These are phyloP conservation scores for Notospermus geniculatus DNA, from an alignment of 1,140 invertebrate species.

Conservation along the genomic window DNA sequence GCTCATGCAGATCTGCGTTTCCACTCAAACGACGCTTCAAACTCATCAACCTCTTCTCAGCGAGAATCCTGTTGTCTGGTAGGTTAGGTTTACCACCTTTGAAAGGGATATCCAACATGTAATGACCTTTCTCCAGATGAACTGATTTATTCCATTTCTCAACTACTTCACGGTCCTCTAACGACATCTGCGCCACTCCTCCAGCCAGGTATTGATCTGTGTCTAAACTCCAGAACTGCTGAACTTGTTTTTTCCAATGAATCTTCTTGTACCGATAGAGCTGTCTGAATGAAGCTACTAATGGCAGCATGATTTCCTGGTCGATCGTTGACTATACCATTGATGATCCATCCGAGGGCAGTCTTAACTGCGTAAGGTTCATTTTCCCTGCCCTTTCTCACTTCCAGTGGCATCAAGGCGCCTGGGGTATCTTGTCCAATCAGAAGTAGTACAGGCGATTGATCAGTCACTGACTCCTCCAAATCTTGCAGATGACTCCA, in stretches of 20 bases:
- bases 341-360: too few species aligned
- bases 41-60: slow-evolving; percentile 10
- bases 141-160: slow-evolving; percentile 12
- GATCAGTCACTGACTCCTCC: too few species aligned
- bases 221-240: neutral
- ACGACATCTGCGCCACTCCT: neutral
- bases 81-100: slow-evolving; percentile 1
- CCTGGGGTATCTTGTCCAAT: too few species aligned
- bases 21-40: slow-evolving; percentile 10
- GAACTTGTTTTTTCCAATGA: too few species aligned
- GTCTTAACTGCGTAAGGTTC: too few species aligned
- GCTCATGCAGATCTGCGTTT: slow-evolving; percentile 17
- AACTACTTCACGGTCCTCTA: neutral
- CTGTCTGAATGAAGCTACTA: neutral
- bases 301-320: too few species aligned
- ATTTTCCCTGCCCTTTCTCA: too few species aligned
- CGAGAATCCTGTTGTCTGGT: slow-evolving; percentile 13
- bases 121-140: slow-evolving; percentile 14
- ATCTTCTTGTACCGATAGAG: neutral
- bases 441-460: too few species aligned
- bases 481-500: too few species aligned
- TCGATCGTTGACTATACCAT: too few species aligned
- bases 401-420: too few species aligned
- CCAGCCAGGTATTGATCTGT: neutral
- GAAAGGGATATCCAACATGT: slow-evolving; percentile 16